Evolutionary conservation across 2,888 invertebrate species (phyloP).

Genomic region (Nymphalis c-album): DNA sequence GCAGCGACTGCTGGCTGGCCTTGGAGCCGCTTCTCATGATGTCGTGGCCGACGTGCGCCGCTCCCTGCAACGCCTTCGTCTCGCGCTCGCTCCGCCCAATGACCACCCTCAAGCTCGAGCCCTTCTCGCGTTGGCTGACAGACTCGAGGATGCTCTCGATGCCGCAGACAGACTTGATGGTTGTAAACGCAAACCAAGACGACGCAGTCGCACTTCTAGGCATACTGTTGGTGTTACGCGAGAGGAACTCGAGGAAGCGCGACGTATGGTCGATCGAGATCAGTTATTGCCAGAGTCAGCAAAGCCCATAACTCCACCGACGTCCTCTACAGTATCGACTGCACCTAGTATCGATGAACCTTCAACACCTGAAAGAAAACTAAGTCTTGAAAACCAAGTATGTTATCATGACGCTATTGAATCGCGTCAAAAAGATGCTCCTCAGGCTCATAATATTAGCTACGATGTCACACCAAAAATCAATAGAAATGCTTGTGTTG

Average conservation of each 20-base stretch:
- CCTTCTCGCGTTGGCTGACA: slow-evolving; percentile 85
- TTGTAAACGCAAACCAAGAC: slow-evolving; percentile 71
- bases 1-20: slow-evolving; percentile 66
- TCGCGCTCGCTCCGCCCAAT: slow-evolving; percentile 83
- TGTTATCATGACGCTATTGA: slow-evolving; percentile 59
- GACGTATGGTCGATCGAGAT: slow-evolving; percentile 85
- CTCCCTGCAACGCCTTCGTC: slow-evolving; percentile 87
- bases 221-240: slow-evolving; percentile 92
- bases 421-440: slow-evolving; percentile 53
- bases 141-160: slow-evolving; percentile 83
- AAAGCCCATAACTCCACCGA: slow-evolving; percentile 44
- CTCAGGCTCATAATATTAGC: slow-evolving; percentile 56
- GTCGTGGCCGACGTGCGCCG: slow-evolving; percentile 89
- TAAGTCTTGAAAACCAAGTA: slow-evolving; percentile 54
- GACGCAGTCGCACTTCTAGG: slow-evolving; percentile 84
- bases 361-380: slow-evolving; percentile 61
- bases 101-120: slow-evolving; percentile 80
- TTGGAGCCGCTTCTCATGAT: slow-evolving; percentile 80
- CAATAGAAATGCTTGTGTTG: slow-evolving; percentile 51
- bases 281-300: slow-evolving; percentile 56
- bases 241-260: slow-evolving; percentile 89
- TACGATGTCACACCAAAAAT: slow-evolving; percentile 54
- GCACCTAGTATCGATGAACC: slow-evolving; percentile 54
- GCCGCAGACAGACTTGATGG: slow-evolving; percentile 68
- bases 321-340: slow-evolving; percentile 62